Percentiles rank a stretch among this genome's conserved stretches.
Conservation (phyloP, 2,113 vertebrate species). For the Poeciliopsis retropinna region DNA sequence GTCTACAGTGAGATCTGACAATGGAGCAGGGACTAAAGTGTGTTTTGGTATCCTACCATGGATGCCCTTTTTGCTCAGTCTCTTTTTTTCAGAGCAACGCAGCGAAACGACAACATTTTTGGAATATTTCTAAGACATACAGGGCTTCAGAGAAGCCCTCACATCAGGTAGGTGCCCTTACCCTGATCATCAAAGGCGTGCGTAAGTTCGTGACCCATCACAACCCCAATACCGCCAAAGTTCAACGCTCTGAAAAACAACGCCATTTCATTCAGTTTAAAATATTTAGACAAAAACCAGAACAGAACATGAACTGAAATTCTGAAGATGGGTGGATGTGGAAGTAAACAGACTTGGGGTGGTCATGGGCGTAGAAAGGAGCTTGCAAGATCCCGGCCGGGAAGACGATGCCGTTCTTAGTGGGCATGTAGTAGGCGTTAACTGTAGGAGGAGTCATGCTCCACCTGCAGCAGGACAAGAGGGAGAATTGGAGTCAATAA, state of each 20-base stretch:
- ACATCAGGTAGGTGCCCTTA: slow-evolving; percentile 61
- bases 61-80: no score
- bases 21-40: no score
- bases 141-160: not conserved
- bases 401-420: slow-evolving; percentile 97
- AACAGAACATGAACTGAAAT: no score
- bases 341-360: slow-evolving; percentile 89
- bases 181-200: slow-evolving; percentile 99
- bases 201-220: slow-evolving; percentile 98
- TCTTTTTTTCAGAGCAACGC: not conserved
- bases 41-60: no score
- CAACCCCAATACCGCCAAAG: slow-evolving; percentile 96
- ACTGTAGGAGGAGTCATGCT: slow-evolving; percentile 99
- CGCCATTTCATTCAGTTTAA: not conserved
- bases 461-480: slow-evolving; percentile 82
- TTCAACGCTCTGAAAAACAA: slow-evolving; percentile 87
- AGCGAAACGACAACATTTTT: not conserved
- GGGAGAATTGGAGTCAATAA: slow-evolving; percentile 7
- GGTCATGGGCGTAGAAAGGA: slow-evolving; percentile 93
- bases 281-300: not conserved
- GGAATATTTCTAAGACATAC: not conserved
- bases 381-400: slow-evolving; percentile 97
- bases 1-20: no score
- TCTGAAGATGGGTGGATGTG: not conserved
- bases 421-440: slow-evolving; percentile 98